Conservation (phyloP, 1,140 invertebrate species). For the Nomia melanderi region DNA sequence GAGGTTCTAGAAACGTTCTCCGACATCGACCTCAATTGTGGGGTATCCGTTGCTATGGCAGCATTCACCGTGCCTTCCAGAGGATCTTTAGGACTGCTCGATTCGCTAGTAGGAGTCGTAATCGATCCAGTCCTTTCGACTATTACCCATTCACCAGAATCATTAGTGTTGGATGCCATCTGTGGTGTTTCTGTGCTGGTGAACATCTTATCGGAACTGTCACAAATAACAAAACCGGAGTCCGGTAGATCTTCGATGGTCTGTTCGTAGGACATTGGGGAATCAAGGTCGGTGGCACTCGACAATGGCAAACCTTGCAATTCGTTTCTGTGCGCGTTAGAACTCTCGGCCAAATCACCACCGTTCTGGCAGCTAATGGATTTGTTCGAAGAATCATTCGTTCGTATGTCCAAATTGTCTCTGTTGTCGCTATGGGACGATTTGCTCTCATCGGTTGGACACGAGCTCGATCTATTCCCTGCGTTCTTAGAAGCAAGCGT, state of each 20-base stretch:
- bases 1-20: conserved; percentile 74
- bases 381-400: conserved; percentile 34
- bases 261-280: conserved; percentile 78
- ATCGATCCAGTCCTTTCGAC: conserved; percentile 71
- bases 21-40: conserved; percentile 65
- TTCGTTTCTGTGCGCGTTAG: conserved; percentile 27
- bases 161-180: conserved; percentile 66
- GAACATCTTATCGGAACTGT: conserved; percentile 75
- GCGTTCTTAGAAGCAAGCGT: conserved; percentile 24
- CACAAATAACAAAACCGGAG: conserved; percentile 76
- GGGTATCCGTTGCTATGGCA: conserved; percentile 69
- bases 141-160: conserved; percentile 75
- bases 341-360: conserved; percentile 6
- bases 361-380: conserved; percentile 27
- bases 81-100: conserved; percentile 71
- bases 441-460: conserved; percentile 56
- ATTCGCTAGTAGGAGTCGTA: conserved; percentile 69
- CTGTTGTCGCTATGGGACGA: conserved; percentile 26
- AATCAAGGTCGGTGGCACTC: conserved; percentile 74
- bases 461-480: conserved; percentile 51
- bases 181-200: conserved; percentile 70
- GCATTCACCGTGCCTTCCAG: conserved; percentile 67
- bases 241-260: conserved; percentile 74
- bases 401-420: conserved; percentile 17
- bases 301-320: conserved; percentile 54